phyloP scores from a whole-genome alignment of 2,797 vertebrate species.

The Perdix hodgsoniae region DNA sequence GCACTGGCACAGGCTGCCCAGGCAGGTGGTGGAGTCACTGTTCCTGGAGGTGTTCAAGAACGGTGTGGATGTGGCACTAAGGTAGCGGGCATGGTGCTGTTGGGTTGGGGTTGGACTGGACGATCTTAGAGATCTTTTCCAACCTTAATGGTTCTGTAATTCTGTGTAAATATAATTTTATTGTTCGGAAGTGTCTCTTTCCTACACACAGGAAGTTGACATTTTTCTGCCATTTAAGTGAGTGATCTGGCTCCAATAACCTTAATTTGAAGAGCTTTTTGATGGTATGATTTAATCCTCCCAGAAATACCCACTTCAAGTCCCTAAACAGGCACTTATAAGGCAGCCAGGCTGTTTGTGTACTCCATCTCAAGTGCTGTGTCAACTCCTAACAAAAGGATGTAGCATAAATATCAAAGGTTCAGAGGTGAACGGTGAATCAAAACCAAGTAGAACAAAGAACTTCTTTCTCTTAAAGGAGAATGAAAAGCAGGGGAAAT shows the following conservation, averaged over 20 bases:
- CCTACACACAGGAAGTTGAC: background rate
- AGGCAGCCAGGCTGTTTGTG: background rate
- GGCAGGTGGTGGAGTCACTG: no score
- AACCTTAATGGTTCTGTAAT: no score
- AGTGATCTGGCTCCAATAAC: background rate
- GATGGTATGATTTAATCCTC: background rate
- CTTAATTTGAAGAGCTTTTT: background rate
- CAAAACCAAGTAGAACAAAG: background rate
- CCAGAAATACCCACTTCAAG: background rate
- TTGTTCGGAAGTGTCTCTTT: background rate
- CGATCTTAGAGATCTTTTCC: no score
- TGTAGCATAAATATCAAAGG: background rate
- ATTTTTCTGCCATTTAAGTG: background rate
- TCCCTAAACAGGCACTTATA: background rate
- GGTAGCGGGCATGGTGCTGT: no score
- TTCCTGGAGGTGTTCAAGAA: no score
- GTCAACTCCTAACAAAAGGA: background rate
- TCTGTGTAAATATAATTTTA: no score
- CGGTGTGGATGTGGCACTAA: no score
- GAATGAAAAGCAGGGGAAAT: background rate
- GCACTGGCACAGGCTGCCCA: no score
- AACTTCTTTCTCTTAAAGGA: background rate
- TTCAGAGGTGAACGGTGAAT: background rate
- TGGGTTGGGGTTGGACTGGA: no score
- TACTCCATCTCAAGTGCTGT: background rate